Percentiles rank a stretch among this genome's conserved stretches.
phyloP scores from a whole-genome alignment of 2,888 invertebrate species.

The Opisthograptis luteolata region DNA sequence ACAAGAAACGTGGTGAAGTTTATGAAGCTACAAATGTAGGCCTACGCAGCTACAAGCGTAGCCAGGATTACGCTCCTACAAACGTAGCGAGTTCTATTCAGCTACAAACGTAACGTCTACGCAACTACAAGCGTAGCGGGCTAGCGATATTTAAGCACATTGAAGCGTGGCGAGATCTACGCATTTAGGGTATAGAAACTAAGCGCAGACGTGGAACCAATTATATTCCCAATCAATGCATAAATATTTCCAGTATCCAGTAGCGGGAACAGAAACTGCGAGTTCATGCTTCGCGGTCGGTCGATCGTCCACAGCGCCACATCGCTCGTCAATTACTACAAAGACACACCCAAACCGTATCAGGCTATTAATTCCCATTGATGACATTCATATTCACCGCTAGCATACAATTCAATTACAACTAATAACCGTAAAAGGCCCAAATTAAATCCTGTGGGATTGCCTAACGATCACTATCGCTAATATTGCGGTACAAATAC shows the following conservation, averaged over 20 bases:
- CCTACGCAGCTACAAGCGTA: conserved; percentile 9
- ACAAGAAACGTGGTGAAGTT: background rate
- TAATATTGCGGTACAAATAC: conserved; percentile 33
- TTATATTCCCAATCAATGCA: too few species aligned
- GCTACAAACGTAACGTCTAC: background rate
- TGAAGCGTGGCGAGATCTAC: conserved; percentile 11
- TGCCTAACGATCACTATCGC: conserved; percentile 43
- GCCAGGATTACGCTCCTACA: too few species aligned
- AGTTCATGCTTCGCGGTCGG: too few species aligned
- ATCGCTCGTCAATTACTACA: background rate
- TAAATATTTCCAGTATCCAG: too few species aligned
- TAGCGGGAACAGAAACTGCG: too few species aligned
- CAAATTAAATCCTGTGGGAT: conserved; percentile 53
- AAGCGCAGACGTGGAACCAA: too few species aligned
- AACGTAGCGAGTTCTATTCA: background rate
- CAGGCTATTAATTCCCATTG: conserved; percentile 16
- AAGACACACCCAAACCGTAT: conserved; percentile 7
- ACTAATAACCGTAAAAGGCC: conserved; percentile 54
- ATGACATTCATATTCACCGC: conserved; percentile 19
- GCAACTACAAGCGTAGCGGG: conserved; percentile 6
- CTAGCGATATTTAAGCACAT: too few species aligned
- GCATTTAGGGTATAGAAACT: too few species aligned
- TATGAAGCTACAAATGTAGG: background rate
- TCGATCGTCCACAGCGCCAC: background rate
- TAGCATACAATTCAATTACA: conserved; percentile 50